These are phyloP conservation scores for Ganaspis sp. DNA, from an alignment of 1,140 invertebrate species.

Conservation along the genomic window DNA sequence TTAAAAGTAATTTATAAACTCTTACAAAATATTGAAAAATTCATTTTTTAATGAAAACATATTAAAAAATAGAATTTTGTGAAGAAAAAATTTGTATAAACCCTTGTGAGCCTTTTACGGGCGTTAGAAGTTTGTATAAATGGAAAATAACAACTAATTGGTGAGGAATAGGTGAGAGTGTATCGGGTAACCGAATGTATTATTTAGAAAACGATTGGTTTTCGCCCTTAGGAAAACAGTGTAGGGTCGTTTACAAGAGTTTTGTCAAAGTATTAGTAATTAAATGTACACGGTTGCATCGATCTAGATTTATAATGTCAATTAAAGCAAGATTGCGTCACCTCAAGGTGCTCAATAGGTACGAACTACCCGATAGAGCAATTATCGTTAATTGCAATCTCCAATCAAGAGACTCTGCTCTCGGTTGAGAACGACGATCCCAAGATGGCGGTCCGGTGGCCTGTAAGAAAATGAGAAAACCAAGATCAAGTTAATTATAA, in stretches of 20 bases:
- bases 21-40: too few relatives aligned
- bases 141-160: background rate
- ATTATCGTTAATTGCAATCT: slow-evolving; percentile 67
- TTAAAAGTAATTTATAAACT: too few relatives aligned
- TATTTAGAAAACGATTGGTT: background rate
- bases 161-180: background rate
- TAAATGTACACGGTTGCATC: slow-evolving; percentile 50
- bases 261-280: slow-evolving; percentile 8
- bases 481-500: too few relatives aligned
- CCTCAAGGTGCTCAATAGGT: slow-evolving; percentile 41
- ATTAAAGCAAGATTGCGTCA: slow-evolving; percentile 49
- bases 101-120: too few relatives aligned
- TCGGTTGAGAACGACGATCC: background rate
- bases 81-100: too few relatives aligned
- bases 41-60: too few relatives aligned
- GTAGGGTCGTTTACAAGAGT: background rate
- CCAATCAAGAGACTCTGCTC: slow-evolving; percentile 43
- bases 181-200: background rate
- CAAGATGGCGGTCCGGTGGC: background rate
- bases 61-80: too few relatives aligned
- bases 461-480: too few relatives aligned
- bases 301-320: slow-evolving; percentile 59
- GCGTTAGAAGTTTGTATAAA: background rate
- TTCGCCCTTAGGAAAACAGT: background rate
- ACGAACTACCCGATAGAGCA: slow-evolving; percentile 50